Percentiles rank a stretch among this genome's conserved stretches.
Evolutionary conservation across 2,113 vertebrate genomes (phyloP).

Genomic region (Peromyscus californicus): DNA sequence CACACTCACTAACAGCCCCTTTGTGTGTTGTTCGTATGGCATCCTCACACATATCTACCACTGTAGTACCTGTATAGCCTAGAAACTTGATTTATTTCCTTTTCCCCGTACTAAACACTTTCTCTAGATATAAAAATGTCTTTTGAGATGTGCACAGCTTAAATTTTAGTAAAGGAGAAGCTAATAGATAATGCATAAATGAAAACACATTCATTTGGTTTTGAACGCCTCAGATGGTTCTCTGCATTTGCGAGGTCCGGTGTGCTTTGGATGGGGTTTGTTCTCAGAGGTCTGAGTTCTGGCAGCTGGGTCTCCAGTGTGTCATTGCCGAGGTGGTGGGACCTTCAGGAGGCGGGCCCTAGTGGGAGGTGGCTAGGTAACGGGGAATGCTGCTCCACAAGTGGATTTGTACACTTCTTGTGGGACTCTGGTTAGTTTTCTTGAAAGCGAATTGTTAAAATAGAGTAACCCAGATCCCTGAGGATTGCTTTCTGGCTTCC

Average conservation of each 20-base stretch:
- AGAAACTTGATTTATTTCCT: background rate
- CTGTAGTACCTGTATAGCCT: background rate
- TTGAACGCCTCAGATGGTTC: background rate
- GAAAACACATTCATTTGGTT: background rate
- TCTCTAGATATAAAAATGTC: background rate
- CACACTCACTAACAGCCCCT: background rate
- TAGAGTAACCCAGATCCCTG: background rate
- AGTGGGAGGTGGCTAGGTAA: background rate
- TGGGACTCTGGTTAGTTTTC: background rate
- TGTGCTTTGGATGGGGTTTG: background rate
- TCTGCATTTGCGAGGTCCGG: background rate
- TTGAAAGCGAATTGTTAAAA: background rate
- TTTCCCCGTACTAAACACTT: background rate
- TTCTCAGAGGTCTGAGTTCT: background rate
- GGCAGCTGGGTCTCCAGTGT: background rate
- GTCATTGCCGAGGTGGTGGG: background rate
- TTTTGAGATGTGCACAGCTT: background rate
- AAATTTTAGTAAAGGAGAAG: constrained; percentile 11
- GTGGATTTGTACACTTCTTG: too few species aligned
- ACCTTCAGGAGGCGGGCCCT: background rate
- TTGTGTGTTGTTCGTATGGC: background rate
- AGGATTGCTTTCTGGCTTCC: background rate
- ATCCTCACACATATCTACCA: background rate
- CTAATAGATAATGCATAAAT: background rate
- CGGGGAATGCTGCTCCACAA: background rate